Conservation (phyloP, 2,888 invertebrate genomes). For the Trachelus troglodyta region DNA sequence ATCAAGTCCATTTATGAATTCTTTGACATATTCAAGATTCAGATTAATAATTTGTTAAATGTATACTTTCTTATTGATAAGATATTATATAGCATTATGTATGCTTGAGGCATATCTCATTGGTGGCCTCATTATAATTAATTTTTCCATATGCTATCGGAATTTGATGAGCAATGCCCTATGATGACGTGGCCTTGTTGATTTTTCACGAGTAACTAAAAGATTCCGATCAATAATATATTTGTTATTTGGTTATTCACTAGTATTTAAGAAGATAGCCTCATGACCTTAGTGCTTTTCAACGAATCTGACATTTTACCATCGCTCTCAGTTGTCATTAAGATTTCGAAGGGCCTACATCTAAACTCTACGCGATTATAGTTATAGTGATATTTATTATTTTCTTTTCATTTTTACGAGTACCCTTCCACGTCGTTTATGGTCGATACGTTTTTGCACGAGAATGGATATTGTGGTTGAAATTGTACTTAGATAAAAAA, state of each 20-base stretch:
- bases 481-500: background rate
- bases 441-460: background rate
- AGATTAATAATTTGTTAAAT: background rate
- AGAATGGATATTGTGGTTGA: background rate
- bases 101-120: background rate
- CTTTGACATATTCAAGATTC: background rate
- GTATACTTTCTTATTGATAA: background rate
- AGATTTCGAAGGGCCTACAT: slow-evolving; percentile 36
- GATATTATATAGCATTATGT: background rate
- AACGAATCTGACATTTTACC: slow-evolving; percentile 37
- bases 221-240: slow-evolving; percentile 43
- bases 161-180: slow-evolving; percentile 11
- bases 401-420: background rate
- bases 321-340: slow-evolving; percentile 44
- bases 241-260: slow-evolving; percentile 30
- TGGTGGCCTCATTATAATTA: slow-evolving; percentile 6
- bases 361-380: background rate
- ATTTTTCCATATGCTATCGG: slow-evolving; percentile 17
- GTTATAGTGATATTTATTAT: background rate
- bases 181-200: slow-evolving; percentile 21
- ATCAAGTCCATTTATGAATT: background rate
- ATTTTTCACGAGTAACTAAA: slow-evolving; percentile 26
- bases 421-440: background rate
- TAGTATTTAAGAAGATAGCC: slow-evolving; percentile 45
- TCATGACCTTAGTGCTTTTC: slow-evolving; percentile 44